phyloP scores from a whole-genome alignment of 1,140 invertebrate genomes.

The Proctacanthus coquilletti region DNA sequence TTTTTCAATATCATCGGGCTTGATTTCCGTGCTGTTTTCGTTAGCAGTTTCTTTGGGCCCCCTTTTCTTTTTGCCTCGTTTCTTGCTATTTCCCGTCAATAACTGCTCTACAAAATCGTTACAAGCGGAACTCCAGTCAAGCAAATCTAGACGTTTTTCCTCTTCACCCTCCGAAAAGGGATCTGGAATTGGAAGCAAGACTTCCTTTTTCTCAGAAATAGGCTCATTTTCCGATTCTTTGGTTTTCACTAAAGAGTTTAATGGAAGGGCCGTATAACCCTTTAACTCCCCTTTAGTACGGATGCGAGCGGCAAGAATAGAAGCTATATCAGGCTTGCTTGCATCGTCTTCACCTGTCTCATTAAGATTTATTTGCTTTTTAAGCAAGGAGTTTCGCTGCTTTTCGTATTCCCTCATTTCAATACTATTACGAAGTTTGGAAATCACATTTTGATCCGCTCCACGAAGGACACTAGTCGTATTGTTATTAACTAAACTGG shows the following conservation, averaged over 20 bases:
- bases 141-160: constrained; percentile 14
- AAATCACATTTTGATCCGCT: constrained; percentile 12
- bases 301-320: constrained; percentile 51
- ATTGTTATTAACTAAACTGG: too few relatives aligned
- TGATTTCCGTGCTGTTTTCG: background rate
- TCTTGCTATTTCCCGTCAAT: constrained; percentile 1
- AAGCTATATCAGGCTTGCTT: constrained; percentile 27
- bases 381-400: constrained; percentile 4
- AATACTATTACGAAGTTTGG: constrained; percentile 5
- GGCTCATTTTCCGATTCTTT: constrained; percentile 33
- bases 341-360: constrained; percentile 29
- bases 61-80: background rate
- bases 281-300: constrained; percentile 70
- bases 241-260: constrained; percentile 1
- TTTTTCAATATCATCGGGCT: background rate
- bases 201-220: constrained; percentile 10
- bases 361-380: background rate
- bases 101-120: constrained; percentile 26
- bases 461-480: too few relatives aligned
- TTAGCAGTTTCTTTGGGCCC: background rate
- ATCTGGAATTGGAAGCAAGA: background rate
- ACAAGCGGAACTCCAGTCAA: constrained; percentile 21
- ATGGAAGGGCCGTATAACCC: constrained; percentile 35
- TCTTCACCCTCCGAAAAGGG: constrained; percentile 2
- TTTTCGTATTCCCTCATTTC: constrained; percentile 7